Base-by-base conservation (phyloP, 1,140 invertebrate genomes). In the Brachionus paranguensis region DNA sequence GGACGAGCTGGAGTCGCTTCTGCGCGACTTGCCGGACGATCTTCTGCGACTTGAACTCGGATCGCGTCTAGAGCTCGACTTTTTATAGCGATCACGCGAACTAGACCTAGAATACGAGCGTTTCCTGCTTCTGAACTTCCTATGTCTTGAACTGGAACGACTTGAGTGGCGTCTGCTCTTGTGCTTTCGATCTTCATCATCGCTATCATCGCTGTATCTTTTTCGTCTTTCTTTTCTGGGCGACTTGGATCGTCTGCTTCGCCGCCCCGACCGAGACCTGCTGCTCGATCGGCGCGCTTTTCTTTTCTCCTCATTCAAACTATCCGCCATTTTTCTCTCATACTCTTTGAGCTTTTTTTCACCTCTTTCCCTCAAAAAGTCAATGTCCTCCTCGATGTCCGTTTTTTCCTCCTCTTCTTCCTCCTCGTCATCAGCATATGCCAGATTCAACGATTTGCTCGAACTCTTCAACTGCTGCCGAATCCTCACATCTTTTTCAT, bases 401-500 rank as follows among this genome's bases (percentile, higher is more conserved):
- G 12, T 45, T 17, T 79, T 55, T 53, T 60, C 41, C 7, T 81
- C 78, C 3, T 81, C 78, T 10, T 60, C 53, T 4, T 81, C 78
- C 3, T 81, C 78, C 12, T 81, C 78, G 33, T 81, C 78, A 20
- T 68, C 78, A 4, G 1, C 78, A 68, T 81, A 60, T 6, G 29
- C 50, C 11, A 64, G 37, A 14, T 81, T 64, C 53, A 81, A 43
- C 17, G 29, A 43, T 37, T 64, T 64, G 53, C 53, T 64, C 4
- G 78, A 64, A 24, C 65, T 37, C 14, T 65, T 81, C 8, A 81
- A 17, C 27, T 81, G 33, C 14, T 81, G 78, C 12, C 37, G 33
- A 37, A 60, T 60, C n/a, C 41, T 81, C 24, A 64, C 37, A 14
- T 81, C 53, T 65, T 81, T 81, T 64, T 81, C 78, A 29, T 81